Evolutionary conservation across 2,113 vertebrate genomes (phyloP), one percentile per base, ranked within the genome.

Genomic region (Forbesichthys agassizii): DNA sequence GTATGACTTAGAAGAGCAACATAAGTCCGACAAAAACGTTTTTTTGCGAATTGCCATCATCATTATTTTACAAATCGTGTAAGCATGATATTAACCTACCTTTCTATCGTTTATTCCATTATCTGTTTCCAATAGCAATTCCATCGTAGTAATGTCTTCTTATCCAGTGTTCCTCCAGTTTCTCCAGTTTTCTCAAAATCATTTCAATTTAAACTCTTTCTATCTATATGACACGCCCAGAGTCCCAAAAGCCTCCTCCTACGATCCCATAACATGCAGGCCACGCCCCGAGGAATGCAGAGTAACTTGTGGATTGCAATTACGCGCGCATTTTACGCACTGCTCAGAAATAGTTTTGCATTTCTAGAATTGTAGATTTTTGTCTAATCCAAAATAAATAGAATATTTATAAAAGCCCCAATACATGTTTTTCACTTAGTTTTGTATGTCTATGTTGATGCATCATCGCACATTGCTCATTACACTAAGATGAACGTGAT

Each of bases 101-200:
- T 90, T 91, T 86, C 76, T 86, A 42, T 88, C 67, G 4, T 49
- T 74, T 36, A 79, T 67, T 10, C 66, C 46, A 11, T 73, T 77
- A 14, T 77, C 62, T 0, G 49, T 27, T n/a, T 88, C 81, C 27
- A 77, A 55, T 1, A 82, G 42, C 20, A 74, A 46, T 67, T 83
- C 72, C 85, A 90, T 87, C 0, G 18, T 65, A n/a, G 11, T 13
- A 20, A 53, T 33, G 9, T 1, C 42, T 4, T 75, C 1, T 33
- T 55, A 20, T 75, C 53, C 68, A 62, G 64, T 0, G 0, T 1
- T 5, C 0, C 0, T 71, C 48, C 11, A 0, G 0, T 10, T 46
- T 16, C 0, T 1, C 3, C 36, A 42, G 36, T 5, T 5, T 5
- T 42, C 36, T 0, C 12, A 1, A 1, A 47, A 0, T 42, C 36